A percentile compares a stretch with the other conserved stretches of the same genome.
phyloP scores from a whole-genome alignment of 2,888 invertebrate genomes.

The Ophion ellenae region DNA sequence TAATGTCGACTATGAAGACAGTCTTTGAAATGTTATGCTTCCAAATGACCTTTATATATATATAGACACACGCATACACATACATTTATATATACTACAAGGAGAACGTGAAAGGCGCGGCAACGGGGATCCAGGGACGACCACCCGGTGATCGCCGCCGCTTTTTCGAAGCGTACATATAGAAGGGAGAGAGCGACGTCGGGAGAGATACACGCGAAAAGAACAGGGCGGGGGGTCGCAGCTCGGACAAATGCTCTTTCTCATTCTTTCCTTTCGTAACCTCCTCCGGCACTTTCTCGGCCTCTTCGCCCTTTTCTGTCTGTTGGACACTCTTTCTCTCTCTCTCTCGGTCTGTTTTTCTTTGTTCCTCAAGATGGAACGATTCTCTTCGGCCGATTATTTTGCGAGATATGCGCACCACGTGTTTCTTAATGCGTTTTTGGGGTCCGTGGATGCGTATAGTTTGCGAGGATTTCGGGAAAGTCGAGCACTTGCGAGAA shows the following conservation, averaged over 20 bases:
- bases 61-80: conserved; percentile 11
- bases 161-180: conserved; percentile 21
- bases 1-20: not conserved
- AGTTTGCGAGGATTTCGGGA: too few relatives aligned
- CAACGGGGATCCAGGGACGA: conserved; percentile 34
- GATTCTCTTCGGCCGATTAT: not conserved
- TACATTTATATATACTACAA: not conserved
- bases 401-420: not conserved
- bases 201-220: conserved; percentile 34
- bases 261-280: conserved; percentile 22
- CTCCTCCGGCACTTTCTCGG: conserved; percentile 39
- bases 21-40: not conserved
- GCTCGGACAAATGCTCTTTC: conserved; percentile 28
- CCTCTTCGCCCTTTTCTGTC: not conserved
- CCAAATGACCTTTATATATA: conserved; percentile 2
- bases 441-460: too few relatives aligned
- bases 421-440: not conserved
- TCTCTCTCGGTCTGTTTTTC: not conserved
- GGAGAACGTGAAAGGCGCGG: conserved; percentile 55
- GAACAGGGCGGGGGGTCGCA: conserved; percentile 46
- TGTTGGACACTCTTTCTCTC: not conserved
- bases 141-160: conserved; percentile 53
- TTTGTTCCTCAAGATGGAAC: not conserved
- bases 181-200: not conserved
- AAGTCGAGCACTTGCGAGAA: too few relatives aligned